Evolutionary conservation across 2,888 invertebrate genomes (phyloP).

Genomic region (Heliconius ismenius): DNA sequence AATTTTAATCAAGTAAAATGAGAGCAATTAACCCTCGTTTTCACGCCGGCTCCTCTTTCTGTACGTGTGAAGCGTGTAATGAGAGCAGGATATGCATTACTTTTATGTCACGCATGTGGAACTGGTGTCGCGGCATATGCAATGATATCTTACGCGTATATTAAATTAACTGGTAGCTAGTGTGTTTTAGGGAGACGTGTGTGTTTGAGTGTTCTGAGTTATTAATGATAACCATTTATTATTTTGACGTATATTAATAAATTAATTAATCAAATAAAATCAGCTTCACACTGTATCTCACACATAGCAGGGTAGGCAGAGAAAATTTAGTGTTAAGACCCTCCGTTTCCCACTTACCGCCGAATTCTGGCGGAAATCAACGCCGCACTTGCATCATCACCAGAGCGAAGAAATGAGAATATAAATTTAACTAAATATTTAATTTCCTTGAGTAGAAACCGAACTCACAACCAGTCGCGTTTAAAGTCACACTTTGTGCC

Average conservation of each 20-base stretch:
- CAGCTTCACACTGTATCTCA: too few species aligned
- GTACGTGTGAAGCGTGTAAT: slow-evolving; percentile 29
- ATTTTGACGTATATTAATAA: background rate
- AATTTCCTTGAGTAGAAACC: too few species aligned
- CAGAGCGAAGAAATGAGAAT: too few species aligned
- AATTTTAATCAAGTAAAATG: slow-evolving; percentile 49
- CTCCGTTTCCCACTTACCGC: too few species aligned
- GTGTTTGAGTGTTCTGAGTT: background rate
- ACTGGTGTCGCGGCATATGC: slow-evolving; percentile 1
- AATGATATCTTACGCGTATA: slow-evolving; percentile 5
- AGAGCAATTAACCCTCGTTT: slow-evolving; percentile 44
- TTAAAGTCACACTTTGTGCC: too few species aligned
- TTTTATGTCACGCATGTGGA: slow-evolving; percentile 11
- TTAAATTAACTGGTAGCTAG: slow-evolving; percentile 2
- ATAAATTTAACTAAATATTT: too few species aligned
- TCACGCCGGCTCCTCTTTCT: slow-evolving; percentile 38
- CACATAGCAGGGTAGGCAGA: too few species aligned
- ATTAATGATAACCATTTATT: slow-evolving; percentile 6
- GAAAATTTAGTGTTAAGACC: too few species aligned
- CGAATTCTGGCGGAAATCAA: too few species aligned
- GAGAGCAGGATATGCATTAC: slow-evolving; percentile 9
- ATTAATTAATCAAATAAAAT: background rate
- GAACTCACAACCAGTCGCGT: too few species aligned
- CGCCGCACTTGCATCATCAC: too few species aligned
- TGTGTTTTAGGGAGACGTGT: background rate